Conservation (phyloP, 2,797 vertebrate genomes). For the Kryptopterus vitreolus region DNA sequence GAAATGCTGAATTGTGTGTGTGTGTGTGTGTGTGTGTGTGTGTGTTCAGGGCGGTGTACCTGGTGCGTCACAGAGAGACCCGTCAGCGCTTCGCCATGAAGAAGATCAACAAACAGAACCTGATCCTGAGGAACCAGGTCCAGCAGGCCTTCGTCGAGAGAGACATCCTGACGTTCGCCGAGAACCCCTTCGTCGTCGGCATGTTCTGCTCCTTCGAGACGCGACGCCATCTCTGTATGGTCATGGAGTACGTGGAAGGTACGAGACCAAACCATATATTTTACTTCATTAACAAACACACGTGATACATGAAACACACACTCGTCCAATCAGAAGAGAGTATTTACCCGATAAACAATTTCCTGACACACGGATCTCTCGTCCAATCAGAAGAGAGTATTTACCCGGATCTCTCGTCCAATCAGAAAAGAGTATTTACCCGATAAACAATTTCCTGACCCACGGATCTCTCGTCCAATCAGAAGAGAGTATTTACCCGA, state of each 20-base stretch:
- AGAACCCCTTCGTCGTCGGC: conserved; percentile 93
- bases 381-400: no score
- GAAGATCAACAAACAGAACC: conserved; percentile 95
- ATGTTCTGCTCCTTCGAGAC: conserved; percentile 97
- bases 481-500: no score
- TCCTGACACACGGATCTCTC: no score
- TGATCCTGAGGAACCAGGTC: conserved; percentile 92
- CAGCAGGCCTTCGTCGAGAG: conserved; percentile 92
- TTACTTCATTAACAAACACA: background rate
- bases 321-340: no score
- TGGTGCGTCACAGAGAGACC: conserved; percentile 87
- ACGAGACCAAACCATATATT: conserved; percentile 40
- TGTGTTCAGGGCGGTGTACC: conserved; percentile 81
- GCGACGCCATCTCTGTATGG: conserved; percentile 90
- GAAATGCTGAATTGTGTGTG: background rate
- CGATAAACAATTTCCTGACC: no score
- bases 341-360: no score
- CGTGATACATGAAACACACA: conserved; percentile 2
- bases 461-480: no score
- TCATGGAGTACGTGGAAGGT: conserved; percentile 97
- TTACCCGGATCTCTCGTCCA: no score
- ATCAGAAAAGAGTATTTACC: no score
- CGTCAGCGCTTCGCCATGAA: conserved; percentile 94
- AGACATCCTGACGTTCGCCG: conserved; percentile 92
- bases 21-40: background rate